phyloP scores from a whole-genome alignment of 1,140 invertebrate genomes.

The Amphibalanus amphitrite region DNA sequence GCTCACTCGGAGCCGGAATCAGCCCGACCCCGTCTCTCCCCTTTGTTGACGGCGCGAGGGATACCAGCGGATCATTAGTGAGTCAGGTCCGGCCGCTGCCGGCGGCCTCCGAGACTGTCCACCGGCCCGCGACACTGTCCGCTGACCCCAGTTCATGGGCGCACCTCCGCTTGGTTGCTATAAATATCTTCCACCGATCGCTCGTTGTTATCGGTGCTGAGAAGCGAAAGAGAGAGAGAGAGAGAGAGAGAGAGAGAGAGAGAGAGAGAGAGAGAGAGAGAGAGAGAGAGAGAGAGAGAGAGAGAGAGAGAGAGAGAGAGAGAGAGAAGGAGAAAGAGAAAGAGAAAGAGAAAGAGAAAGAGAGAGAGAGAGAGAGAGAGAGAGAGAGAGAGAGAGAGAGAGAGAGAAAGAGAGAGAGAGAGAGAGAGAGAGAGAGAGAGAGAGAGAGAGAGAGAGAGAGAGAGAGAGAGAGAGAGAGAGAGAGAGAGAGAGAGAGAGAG shows the following conservation, averaged over 20 bases:
- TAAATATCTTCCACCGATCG: no score
- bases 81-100: no score
- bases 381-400: constrained; percentile 5
- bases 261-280: constrained; percentile 12
- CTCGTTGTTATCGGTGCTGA: no score
- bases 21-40: no score
- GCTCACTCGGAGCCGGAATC: no score
- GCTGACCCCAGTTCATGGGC: no score
- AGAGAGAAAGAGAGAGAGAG: constrained; percentile 8
- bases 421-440: constrained; percentile 8
- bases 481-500: constrained; percentile 10
- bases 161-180: no score
- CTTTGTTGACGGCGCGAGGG: no score
- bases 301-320: constrained; percentile 13
- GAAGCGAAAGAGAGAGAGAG: no score
- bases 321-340: constrained; percentile 9
- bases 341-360: constrained; percentile 10
- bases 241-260: constrained; percentile 12
- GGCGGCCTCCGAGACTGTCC: no score
- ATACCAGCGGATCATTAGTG: no score
- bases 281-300: constrained; percentile 8
- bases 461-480: constrained; percentile 4
- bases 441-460: constrained; percentile 10
- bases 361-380: constrained; percentile 5
- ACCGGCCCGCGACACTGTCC: no score